phyloP scores from a whole-genome alignment of 2,113 vertebrate genomes.

The Platysteira castanea region DNA sequence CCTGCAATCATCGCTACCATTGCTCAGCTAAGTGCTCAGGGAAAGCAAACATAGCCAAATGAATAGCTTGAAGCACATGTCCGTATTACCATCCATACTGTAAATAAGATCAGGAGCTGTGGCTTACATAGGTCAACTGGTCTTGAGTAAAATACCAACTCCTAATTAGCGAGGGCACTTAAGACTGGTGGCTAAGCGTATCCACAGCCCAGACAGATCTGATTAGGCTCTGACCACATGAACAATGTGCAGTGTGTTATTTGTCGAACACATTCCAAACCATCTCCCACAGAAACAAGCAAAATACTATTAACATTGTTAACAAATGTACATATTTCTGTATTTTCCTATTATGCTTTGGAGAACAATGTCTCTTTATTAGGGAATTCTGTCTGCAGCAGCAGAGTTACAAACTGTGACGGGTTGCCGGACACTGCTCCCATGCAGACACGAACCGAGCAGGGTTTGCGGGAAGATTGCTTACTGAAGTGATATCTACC shows the following conservation, averaged over 20 bases:
- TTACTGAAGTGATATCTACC: background rate
- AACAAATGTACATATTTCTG: background rate
- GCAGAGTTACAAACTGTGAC: background rate
- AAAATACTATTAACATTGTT: background rate
- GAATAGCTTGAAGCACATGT: background rate
- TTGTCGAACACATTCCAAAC: background rate
- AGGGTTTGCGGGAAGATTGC: background rate
- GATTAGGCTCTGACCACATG: background rate
- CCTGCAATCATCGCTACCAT: rapidly evolving
- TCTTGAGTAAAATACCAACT: background rate
- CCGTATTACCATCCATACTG: background rate
- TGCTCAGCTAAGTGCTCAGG: background rate
- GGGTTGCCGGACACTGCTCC: background rate
- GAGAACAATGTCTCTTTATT: background rate
- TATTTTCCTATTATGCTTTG: background rate
- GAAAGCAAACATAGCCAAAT: background rate
- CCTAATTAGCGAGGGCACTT: background rate
- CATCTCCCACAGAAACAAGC: background rate
- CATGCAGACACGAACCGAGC: rapidly evolving
- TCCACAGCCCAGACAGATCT: background rate
- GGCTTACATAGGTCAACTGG: background rate
- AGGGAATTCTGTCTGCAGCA: background rate
- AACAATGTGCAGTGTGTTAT: background rate
- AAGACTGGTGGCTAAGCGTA: background rate
- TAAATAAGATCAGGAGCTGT: background rate